A percentile compares a stretch with the other conserved stretches of the same genome.
Evolutionary conservation across 1,140 invertebrate genomes (phyloP).

Genomic region (Lepidurus couesii): DNA sequence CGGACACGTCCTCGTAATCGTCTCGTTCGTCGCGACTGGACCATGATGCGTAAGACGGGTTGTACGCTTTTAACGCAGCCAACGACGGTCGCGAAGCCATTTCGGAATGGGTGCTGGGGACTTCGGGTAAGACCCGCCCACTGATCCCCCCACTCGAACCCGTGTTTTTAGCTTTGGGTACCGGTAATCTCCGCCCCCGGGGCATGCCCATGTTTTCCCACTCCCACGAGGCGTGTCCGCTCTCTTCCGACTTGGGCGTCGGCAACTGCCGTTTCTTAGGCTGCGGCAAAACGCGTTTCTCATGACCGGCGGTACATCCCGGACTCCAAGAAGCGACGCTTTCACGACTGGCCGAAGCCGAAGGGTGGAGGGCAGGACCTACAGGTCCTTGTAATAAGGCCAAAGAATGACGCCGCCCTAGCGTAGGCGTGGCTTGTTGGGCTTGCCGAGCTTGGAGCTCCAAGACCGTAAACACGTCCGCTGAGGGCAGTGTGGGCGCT

Average conservation of each 20-base stretch:
- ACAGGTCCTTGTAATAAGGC: background rate
- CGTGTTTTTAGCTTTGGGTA: background rate
- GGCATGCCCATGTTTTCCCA: background rate
- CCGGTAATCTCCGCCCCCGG: background rate
- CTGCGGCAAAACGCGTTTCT: background rate
- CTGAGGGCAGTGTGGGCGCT: background rate
- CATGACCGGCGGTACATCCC: background rate
- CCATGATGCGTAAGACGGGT: background rate
- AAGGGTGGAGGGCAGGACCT: background rate
- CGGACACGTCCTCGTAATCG: background rate
- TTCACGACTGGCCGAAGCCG: slow-evolving; percentile 3
- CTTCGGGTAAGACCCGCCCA: background rate
- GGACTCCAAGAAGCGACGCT: background rate
- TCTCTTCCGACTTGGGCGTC: background rate
- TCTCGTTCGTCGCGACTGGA: background rate
- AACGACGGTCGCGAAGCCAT: background rate
- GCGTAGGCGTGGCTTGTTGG: background rate
- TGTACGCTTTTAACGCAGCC: background rate
- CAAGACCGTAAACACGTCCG: background rate
- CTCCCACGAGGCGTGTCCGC: background rate
- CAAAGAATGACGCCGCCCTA: background rate
- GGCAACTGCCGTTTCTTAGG: background rate
- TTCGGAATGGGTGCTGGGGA: background rate
- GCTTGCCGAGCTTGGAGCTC: background rate
- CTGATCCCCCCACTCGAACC: background rate